phyloP scores from a whole-genome alignment of 1,140 invertebrate genomes.

The Dryas iulia region DNA sequence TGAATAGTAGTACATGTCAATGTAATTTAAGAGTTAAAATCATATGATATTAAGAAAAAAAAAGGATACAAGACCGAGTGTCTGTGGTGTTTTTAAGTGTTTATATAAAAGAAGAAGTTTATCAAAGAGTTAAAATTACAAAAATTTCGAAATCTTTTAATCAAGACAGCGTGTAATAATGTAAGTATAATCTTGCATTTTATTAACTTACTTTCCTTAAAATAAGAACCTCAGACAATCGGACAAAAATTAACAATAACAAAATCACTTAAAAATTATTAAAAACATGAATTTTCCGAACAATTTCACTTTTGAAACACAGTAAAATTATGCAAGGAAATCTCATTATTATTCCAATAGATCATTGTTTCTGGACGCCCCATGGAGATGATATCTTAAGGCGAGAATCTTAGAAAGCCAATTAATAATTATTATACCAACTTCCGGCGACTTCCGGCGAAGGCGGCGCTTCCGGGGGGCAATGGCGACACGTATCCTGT shows the following conservation, averaged over 20 bases:
- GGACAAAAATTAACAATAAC: background rate
- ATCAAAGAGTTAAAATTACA: too few species aligned
- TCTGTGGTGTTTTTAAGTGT: too few species aligned
- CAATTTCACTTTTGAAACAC: conserved; percentile 3
- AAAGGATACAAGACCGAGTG: too few species aligned
- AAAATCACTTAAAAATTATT: background rate
- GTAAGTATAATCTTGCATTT: too few species aligned
- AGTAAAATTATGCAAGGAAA: conserved; percentile 16
- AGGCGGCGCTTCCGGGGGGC: conserved; percentile 46
- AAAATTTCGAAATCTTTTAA: too few species aligned
- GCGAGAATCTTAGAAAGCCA: conserved; percentile 42
- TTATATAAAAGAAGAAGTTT: too few species aligned
- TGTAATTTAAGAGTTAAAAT: too few species aligned
- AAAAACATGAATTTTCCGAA: conserved; percentile 2
- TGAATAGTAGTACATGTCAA: too few species aligned
- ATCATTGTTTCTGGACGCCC: conserved; percentile 39
- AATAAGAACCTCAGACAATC: background rate
- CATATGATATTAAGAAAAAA: too few species aligned
- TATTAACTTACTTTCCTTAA: too few species aligned
- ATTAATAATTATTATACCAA: conserved; percentile 70
- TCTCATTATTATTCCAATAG: conserved; percentile 27
- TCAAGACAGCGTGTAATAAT: too few species aligned
- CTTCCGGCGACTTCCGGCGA: conserved; percentile 55
- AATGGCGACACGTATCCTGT: conserved; percentile 45
- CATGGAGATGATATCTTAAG: conserved; percentile 45